Conservation (phyloP, 2,888 invertebrate genomes). For the Dicycla oo region DNA sequence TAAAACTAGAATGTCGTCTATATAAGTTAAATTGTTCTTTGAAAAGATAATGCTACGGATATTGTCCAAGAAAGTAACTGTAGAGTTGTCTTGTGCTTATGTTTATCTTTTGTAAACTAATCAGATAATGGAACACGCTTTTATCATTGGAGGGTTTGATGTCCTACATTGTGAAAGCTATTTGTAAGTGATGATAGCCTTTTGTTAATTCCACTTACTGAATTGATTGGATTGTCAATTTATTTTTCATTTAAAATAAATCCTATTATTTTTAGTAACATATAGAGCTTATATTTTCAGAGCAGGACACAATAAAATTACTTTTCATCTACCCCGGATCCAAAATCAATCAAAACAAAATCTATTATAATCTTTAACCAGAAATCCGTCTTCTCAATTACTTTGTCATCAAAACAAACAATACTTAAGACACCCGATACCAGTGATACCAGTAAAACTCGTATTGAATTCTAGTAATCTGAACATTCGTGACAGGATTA, state of each 20-base stretch:
- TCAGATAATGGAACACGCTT: constrained; percentile 37
- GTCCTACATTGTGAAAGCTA: background rate
- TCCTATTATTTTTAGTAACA: background rate
- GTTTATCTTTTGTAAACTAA: constrained; percentile 32
- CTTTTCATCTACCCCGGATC: background rate
- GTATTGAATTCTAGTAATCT: constrained; percentile 56
- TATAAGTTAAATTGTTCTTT: constrained; percentile 51
- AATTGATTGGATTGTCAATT: background rate
- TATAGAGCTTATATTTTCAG: background rate
- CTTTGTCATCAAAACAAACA: constrained; percentile 41
- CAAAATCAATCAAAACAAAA: constrained; percentile 19
- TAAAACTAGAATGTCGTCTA: constrained; percentile 44
- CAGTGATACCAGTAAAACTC: constrained; percentile 46
- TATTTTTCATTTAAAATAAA: background rate
- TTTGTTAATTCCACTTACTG: constrained; percentile 3
- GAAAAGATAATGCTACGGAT: constrained; percentile 31
- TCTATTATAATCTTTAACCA: constrained; percentile 7
- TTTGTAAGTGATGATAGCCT: constrained; percentile 13
- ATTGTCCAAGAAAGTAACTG: constrained; percentile 42
- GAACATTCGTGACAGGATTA: constrained; percentile 56
- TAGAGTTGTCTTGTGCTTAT: constrained; percentile 25
- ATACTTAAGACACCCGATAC: constrained; percentile 42
- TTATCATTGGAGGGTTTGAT: constrained; percentile 2
- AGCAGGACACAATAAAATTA: background rate
- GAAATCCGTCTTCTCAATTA: background rate